phyloP scores from a whole-genome alignment of 2,113 vertebrate genomes.

The Gallinago media region DNA sequence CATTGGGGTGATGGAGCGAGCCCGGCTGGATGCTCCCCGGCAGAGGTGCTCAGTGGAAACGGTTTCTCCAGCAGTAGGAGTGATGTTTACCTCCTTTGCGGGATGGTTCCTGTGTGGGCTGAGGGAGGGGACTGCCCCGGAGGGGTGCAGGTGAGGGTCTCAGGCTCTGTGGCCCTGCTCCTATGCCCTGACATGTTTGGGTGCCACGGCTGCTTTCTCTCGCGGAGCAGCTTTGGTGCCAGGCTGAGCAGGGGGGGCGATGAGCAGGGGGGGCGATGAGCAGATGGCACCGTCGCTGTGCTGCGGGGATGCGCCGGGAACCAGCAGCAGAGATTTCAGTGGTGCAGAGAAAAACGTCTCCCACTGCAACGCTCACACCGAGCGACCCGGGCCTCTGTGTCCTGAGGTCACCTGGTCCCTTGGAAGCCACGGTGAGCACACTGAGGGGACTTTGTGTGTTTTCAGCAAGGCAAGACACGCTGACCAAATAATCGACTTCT shows the following conservation, averaged over 20 bases:
- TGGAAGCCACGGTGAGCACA: background rate
- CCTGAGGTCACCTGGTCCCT: accelerated
- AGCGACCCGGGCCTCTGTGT: accelerated
- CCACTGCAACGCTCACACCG: background rate
- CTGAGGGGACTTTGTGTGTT: background rate
- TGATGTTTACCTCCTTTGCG: background rate
- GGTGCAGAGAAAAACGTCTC: background rate
- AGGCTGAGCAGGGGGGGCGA: background rate
- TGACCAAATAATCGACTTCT: background rate
- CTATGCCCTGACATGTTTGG: background rate
- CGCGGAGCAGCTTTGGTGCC: background rate
- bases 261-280: accelerated
- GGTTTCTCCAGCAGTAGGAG: background rate
- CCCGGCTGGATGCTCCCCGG: background rate
- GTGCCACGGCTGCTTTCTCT: background rate
- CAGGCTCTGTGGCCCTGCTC: background rate
- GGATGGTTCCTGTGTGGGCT: background rate
- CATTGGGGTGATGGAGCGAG: accelerated
- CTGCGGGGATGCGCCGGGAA: accelerated
- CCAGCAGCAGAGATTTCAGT: background rate
- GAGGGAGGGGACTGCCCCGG: background rate
- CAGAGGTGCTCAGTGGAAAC: background rate
- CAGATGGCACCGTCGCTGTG: accelerated
- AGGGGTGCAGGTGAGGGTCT: background rate
- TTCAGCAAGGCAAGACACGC: accelerated